phyloP scores from a whole-genome alignment of 2,888 invertebrate species.

The Yponomeuta evonymella region DNA sequence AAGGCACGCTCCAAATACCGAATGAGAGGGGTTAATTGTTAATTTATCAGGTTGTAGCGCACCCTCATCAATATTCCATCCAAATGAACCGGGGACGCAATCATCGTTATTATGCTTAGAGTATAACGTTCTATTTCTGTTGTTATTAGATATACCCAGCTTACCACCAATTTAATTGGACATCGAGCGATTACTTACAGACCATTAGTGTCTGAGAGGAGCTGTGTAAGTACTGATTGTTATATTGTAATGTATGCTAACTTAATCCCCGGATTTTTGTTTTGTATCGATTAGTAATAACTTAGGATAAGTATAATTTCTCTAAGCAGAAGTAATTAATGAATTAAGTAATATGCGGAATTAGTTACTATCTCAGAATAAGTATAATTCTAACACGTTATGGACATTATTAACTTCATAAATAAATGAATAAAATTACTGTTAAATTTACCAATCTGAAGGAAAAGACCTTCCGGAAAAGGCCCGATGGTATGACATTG shows the following conservation, averaged over 20 bases:
- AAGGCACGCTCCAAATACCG: too few relatives aligned
- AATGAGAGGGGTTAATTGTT: conserved; percentile 4
- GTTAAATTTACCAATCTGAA: too few relatives aligned
- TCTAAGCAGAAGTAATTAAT: too few relatives aligned
- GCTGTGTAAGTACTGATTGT: neutral
- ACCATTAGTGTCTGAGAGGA: neutral
- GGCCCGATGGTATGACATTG: too few relatives aligned
- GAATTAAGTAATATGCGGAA: too few relatives aligned
- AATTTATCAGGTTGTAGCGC: conserved; percentile 12
- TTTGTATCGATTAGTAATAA: too few relatives aligned
- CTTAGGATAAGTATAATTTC: too few relatives aligned
- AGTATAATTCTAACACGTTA: too few relatives aligned
- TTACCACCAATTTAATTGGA: neutral
- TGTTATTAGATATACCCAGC: neutral
- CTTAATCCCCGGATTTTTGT: neutral
- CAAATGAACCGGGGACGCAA: neutral
- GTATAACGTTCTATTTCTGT: neutral
- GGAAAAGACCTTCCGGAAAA: too few relatives aligned
- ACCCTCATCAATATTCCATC: conserved; percentile 3
- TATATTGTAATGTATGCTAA: neutral
- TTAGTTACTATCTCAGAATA: too few relatives aligned
- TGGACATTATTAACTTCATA: too few relatives aligned
- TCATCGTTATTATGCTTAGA: neutral
- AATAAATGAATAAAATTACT: too few relatives aligned
- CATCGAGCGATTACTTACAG: neutral